Percentiles rank a stretch among this genome's conserved stretches.
Conservation (phyloP, 2,888 invertebrate genomes). For the Drosophila trichaetosa region DNA sequence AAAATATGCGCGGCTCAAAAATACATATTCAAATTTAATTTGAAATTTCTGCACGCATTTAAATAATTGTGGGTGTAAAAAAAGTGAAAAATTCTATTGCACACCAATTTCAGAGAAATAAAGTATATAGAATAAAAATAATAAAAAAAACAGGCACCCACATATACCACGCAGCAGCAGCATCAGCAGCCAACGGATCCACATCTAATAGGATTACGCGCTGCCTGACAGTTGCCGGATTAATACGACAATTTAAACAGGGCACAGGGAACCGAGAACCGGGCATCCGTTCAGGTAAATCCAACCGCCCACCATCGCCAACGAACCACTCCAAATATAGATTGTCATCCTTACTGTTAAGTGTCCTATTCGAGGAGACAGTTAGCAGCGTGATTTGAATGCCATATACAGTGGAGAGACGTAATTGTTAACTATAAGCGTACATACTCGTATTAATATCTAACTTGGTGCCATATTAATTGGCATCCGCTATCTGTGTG, state of each 20-base stretch:
- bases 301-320: not conserved
- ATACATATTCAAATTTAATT: slow-evolving; percentile 76
- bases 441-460: slow-evolving; percentile 55
- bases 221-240: slow-evolving; percentile 64
- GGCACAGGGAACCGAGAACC: not conserved
- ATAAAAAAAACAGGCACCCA: not conserved
- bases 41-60: slow-evolving; percentile 78
- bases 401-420: slow-evolving; percentile 38
- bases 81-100: slow-evolving; percentile 39
- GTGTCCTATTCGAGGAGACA: slow-evolving; percentile 25
- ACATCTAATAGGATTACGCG: slow-evolving; percentile 74
- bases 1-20: slow-evolving; percentile 68
- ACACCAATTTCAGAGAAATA: slow-evolving; percentile 6
- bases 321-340: slow-evolving; percentile 2
- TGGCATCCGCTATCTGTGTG: slow-evolving; percentile 51
- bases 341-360: slow-evolving; percentile 11
- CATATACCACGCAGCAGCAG: slow-evolving; percentile 10
- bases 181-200: slow-evolving; percentile 38
- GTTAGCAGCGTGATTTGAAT: slow-evolving; percentile 36
- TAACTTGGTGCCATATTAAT: slow-evolving; percentile 67
- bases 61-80: slow-evolving; percentile 69
- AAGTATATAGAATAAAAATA: slow-evolving; percentile 18
- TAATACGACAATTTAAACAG: slow-evolving; percentile 54
- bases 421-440: slow-evolving; percentile 65
- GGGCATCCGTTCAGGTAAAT: slow-evolving; percentile 39